Base-by-base conservation (phyloP, 1,140 invertebrate species). In the Tenebrio molitor region DNA sequence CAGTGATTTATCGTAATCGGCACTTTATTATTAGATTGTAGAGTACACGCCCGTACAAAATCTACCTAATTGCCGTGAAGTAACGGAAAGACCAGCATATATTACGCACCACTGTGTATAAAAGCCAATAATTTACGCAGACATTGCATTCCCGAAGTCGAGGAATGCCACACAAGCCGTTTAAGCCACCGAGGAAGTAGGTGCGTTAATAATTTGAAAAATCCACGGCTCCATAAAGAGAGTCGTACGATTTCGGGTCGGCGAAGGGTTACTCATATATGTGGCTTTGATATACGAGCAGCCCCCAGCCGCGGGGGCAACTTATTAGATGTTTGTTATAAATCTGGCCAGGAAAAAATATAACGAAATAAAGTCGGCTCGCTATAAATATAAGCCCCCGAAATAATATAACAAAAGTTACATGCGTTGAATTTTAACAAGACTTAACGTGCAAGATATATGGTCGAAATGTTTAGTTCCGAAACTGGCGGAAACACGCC, bases 371-470 rank as follows among this genome's bases (percentile, higher is more conserved):
- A 68, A 68, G 65, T 68, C 65, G 39, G 65, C 41, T 16, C 41
- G 65, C 65, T 68, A 68, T 68, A 68, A 68, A 68, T 68, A 68
- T 68, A 68, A 68, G 29, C 65, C 65, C 41, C 41, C 39, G 65
- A 68, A 68, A 68, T 68, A 68, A 68, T 68, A 68, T 68, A 68
- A 68, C 65, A 68, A 68, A 68, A 68, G 65, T 68, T 68, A 53
- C 73, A 70, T 53, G 73, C 73, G 34, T 42, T 74, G 73, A 74
- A 74, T 74, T 74, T 74, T 72, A 74, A 74, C 69, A 50, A 71
- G 33, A 63, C 73, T 70, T 67, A 74, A 74, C 64, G 42, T 58
- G 53, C 15, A 71, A 74, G 73, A 74, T 74, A 72, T 74, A 74
- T 68, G 73, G 68, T 62, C 64, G 62, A 69, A 74, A 74, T 74